phyloP scores from a whole-genome alignment of 1,140 invertebrate genomes.

The Calephelis virginiensis region DNA sequence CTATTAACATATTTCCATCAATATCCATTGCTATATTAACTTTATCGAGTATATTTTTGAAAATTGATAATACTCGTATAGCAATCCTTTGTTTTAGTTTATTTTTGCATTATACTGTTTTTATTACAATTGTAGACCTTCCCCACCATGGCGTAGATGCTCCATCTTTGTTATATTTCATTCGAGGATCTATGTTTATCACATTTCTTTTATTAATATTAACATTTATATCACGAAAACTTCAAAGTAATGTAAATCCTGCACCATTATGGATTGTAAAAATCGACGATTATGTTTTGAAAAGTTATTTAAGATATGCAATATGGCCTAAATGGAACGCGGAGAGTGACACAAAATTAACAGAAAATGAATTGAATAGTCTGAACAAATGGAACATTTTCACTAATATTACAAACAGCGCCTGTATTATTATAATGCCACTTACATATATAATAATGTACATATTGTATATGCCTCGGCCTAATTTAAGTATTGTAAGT shows the following conservation, averaged over 20 bases:
- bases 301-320: constrained; percentile 27
- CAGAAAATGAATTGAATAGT: constrained; percentile 13
- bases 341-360: constrained; percentile 4
- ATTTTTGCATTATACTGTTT: constrained; percentile 37
- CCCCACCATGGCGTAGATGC: constrained; percentile 36
- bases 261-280: constrained; percentile 28
- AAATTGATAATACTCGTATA: constrained; percentile 24
- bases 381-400: constrained; percentile 34
- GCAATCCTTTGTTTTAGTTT: constrained; percentile 36
- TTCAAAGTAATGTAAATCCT: constrained; percentile 24
- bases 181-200: constrained; percentile 34
- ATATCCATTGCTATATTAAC: constrained; percentile 34
- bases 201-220: constrained; percentile 33
- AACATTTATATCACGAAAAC: constrained; percentile 30
- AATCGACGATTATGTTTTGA: constrained; percentile 30
- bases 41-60: constrained; percentile 30
- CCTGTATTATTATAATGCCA: constrained; percentile 23
- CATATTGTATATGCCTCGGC: constrained; percentile 28
- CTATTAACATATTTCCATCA: constrained; percentile 35
- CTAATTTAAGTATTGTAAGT: background rate
- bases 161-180: constrained; percentile 40
- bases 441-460: constrained; percentile 30
- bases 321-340: constrained; percentile 30
- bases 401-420: constrained; percentile 34
- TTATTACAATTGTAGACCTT: constrained; percentile 30